These are phyloP conservation scores for Biston betularia DNA, from an alignment of 2,888 invertebrate species.

Conservation along the genomic window DNA sequence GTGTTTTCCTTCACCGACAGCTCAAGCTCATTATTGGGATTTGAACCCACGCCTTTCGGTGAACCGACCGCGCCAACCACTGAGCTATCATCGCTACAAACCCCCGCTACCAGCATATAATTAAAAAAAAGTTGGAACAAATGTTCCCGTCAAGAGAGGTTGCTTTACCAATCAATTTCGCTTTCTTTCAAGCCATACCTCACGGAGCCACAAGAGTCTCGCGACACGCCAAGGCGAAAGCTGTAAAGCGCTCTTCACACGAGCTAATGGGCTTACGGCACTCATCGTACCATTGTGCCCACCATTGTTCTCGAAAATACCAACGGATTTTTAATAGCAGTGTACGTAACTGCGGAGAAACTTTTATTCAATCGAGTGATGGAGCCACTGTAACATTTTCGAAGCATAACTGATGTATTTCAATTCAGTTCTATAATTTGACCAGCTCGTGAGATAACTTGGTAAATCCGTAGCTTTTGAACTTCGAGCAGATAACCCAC, in stretches of 20 bases:
- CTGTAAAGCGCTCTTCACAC: constrained; percentile 60
- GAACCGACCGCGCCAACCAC: too few relatives aligned
- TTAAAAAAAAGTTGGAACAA: too few relatives aligned
- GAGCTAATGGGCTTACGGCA: constrained; percentile 55
- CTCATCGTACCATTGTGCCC: constrained; percentile 55
- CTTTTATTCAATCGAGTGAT: background rate
- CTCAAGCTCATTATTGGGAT: too few relatives aligned
- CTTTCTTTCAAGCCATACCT: constrained; percentile 29
- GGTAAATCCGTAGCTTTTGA: constrained; percentile 38
- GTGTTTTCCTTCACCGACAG: too few relatives aligned
- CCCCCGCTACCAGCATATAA: too few relatives aligned
- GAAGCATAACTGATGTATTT: background rate
- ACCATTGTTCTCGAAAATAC: constrained; percentile 60
- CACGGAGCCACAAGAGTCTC: constrained; percentile 42
- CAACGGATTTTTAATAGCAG: constrained; percentile 50
- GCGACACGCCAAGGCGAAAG: constrained; percentile 43
- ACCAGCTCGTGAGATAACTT: background rate
- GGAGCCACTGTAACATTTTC: constrained; percentile 3
- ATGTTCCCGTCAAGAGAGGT: background rate
- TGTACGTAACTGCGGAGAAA: constrained; percentile 31
- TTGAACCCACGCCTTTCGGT: too few relatives aligned
- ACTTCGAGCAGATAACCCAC: constrained; percentile 43
- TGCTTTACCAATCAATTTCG: constrained; percentile 15
- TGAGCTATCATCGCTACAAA: too few relatives aligned
- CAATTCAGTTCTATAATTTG: background rate